Conservation (phyloP, 1,140 invertebrate species). For the Eumeta japonica region DNA sequence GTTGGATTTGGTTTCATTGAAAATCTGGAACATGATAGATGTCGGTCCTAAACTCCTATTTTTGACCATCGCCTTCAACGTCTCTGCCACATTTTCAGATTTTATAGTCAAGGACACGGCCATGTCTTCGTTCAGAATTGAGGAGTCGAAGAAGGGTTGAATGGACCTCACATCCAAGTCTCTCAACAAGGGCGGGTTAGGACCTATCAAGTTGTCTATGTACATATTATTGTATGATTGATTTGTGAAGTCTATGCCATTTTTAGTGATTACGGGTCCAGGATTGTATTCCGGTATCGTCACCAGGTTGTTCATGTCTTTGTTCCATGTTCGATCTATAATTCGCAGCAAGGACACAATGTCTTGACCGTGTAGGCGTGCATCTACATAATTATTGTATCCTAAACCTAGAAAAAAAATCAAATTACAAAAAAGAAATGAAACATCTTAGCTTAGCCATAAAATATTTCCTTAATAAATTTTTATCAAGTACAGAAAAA, state of each 20-base stretch:
- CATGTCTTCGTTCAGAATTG: slow-evolving; percentile 25
- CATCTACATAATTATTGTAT: slow-evolving; percentile 26
- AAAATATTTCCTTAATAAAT: neutral
- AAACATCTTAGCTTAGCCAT: neutral
- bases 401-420: slow-evolving; percentile 25
- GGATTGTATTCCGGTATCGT: slow-evolving; percentile 25
- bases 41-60: slow-evolving; percentile 25
- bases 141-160: slow-evolving; percentile 23
- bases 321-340: slow-evolving; percentile 16
- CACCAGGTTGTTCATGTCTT: slow-evolving; percentile 14
- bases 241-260: slow-evolving; percentile 35
- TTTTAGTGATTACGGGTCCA: slow-evolving; percentile 17
- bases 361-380: slow-evolving; percentile 24
- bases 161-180: slow-evolving; percentile 20
- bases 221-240: slow-evolving; percentile 24
- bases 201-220: slow-evolving; percentile 23
- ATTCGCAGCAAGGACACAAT: slow-evolving; percentile 28
- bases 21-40: slow-evolving; percentile 30
- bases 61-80: slow-evolving; percentile 21
- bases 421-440: slow-evolving; percentile 2
- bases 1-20: slow-evolving; percentile 31
- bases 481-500: neutral
- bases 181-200: slow-evolving; percentile 26
- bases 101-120: slow-evolving; percentile 22
- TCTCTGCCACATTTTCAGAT: slow-evolving; percentile 27